Evolutionary conservation across 1,140 invertebrate species (phyloP), one percentile per base, ranked within the genome.

Genomic region (Drosophila littoralis): DNA sequence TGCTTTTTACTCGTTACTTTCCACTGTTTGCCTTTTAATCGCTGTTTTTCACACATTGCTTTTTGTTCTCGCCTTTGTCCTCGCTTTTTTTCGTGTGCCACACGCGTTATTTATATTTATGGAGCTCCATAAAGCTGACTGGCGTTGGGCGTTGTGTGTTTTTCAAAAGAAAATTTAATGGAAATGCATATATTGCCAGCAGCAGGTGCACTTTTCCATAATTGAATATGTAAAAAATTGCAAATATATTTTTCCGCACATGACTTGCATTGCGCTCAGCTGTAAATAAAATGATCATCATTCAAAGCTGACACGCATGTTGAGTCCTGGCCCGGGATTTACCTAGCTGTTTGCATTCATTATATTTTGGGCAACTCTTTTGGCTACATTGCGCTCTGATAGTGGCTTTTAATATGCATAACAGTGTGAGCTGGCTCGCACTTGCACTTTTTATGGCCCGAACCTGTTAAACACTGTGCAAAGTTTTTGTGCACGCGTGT

Each of bases 51-150:
- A 28, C 22, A 28, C 22, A 28, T 28, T 28, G 0, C 22, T 28
- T 28, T 17, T 28, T 28, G 22, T 28, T 28, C 5, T 40, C 38
- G 10, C 1, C 15, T 7, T 13, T 6, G 43, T 6, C 38, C 48
- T 42, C 52, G 28, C 40, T 36, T 42, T 73, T 73, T 38, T 58
- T 28, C 46, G 38, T 54, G n/a, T 10, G 22, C 10, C 28, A 68
- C 71, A 69, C 64, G 75, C 65, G 63, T 78, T 74, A 60, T 78
- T 79, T 77, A 68, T 79, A 78, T 78, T 74, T 79, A 79, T 79
- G 60, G 63, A 64, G 46, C 60, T 77, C 52, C 48, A 66, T 67
- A 43, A 48, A 60, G 43, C 43, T 46, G 50, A 45, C 50, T 28
- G 48, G 33, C 63, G 52, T 32, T 51, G 40, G 13, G 40, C 40